phyloP scores from a whole-genome alignment of 2,113 vertebrate genomes.

The Sylvietta virens region DNA sequence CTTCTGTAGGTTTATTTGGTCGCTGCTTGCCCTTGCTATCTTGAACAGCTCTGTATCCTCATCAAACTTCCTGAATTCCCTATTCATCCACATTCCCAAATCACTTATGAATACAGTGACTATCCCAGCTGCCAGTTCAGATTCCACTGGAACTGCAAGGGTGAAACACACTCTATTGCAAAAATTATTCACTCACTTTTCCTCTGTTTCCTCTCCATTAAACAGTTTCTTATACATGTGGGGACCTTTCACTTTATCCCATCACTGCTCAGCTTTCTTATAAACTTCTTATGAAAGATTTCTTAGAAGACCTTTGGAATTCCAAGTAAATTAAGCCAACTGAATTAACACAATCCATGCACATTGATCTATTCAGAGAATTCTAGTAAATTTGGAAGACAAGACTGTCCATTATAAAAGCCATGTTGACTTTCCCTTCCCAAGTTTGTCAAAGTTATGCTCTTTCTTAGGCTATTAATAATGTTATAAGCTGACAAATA shows the following conservation, averaged over 20 bases:
- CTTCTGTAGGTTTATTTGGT: background rate
- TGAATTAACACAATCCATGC: background rate
- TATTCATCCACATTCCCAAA: background rate
- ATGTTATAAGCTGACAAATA: background rate
- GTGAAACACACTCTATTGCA: background rate
- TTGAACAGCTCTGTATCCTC: background rate
- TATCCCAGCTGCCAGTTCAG: background rate
- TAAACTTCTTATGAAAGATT: background rate
- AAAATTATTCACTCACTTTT: background rate
- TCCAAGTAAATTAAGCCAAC: background rate
- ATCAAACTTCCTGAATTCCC: background rate
- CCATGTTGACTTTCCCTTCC: background rate
- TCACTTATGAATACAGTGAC: background rate
- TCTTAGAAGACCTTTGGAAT: background rate
- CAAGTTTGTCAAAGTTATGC: background rate
- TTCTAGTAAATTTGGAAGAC: background rate
- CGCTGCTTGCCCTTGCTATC: background rate
- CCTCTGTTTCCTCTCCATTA: background rate
- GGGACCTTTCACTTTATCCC: background rate
- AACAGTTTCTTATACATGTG: background rate
- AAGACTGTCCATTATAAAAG: background rate
- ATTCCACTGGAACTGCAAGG: background rate
- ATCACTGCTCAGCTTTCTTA: background rate
- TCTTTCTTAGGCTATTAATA: background rate
- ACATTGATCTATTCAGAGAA: background rate